Evolutionary conservation across 2,797 vertebrate species (phyloP).

Genomic region (Enteromius paludinosus): DNA sequence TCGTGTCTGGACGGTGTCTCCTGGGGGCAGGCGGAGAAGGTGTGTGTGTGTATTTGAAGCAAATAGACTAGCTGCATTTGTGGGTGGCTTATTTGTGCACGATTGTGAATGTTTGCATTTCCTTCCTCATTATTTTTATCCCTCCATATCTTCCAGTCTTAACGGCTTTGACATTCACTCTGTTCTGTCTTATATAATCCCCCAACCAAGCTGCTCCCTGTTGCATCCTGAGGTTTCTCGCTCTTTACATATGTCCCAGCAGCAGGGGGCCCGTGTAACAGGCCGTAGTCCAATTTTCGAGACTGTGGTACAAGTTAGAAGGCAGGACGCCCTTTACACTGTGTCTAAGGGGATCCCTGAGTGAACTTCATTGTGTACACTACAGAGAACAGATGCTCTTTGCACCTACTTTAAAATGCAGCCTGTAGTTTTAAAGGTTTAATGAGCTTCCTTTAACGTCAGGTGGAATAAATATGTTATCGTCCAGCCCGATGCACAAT

Average conservation of each 20-base stretch:
- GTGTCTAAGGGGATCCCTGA: conserved; percentile 70
- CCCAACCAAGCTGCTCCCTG: conserved; percentile 45
- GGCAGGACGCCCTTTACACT: conserved; percentile 66
- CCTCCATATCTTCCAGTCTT: background rate
- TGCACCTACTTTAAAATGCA: conserved; percentile 33
- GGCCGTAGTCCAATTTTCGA: conserved; percentile 73
- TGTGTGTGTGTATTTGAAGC: background rate
- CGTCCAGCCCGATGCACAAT: conserved; percentile 4
- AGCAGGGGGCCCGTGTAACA: conserved; percentile 69
- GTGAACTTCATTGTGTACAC: conserved; percentile 47
- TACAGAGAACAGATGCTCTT: conserved; percentile 1
- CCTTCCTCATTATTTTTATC: conserved; percentile 12
- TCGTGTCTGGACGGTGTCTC: conserved; percentile 58
- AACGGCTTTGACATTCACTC: conserved; percentile 10
- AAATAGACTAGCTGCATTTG: background rate
- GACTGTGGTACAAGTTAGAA: conserved; percentile 54
- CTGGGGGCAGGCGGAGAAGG: conserved; percentile 44
- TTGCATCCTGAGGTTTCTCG: conserved; percentile 59
- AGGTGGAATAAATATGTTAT: conserved; percentile 3
- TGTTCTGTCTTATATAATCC: conserved; percentile 40
- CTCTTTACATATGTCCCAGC: conserved; percentile 71
- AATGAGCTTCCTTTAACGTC: conserved; percentile 22
- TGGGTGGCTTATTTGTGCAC: conserved; percentile 19
- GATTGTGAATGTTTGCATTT: background rate
- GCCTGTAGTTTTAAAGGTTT: conserved; percentile 26